Base-by-base conservation (phyloP, 2,797 vertebrate genomes). In the Hirundo rustica region DNA sequence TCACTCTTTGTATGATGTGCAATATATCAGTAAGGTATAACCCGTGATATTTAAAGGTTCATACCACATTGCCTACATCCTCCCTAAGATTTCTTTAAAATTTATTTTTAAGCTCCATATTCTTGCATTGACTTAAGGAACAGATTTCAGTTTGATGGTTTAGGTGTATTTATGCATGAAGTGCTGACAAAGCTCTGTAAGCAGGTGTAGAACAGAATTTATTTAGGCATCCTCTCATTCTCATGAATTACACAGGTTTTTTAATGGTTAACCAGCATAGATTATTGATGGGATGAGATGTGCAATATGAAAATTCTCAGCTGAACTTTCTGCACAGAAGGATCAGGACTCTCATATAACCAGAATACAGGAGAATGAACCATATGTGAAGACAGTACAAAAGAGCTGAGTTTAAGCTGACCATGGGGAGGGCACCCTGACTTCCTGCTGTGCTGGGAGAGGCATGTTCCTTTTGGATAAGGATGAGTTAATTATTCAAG, bases 211-310 rank as follows among this genome's bases (percentile, higher is more conserved):
- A 65, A 65, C 18, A 79, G 21, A 60, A n/a, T 32, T 67, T 53
- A 27, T 51, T 67, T 81, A 58, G 34, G 8, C 72, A 20, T 64
- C 5, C 10, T 40, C 29, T 81, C 3, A 1, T 36, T 80, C 9
- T 66, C 2, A 0, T 47, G 40, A 66, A 7, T 57, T 60, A 6
- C 0, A 2, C 45, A 16, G 8, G 5, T 32, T 40, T 80, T 51
- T 1, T 0, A 50, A 30, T 53, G 29, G 64, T 64, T 88, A 66
- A 17, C 34, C 26, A 51, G 32, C 65, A 38, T 2, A 67, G 23
- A 13, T 76, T 7, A 40, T 29, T 38, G 50, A 38, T n/a, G 40
- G 34, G 16, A 44, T 50, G 38, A 54, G 27, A 44, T 30, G 18
- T 65, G 16, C 2, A 9, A 3, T 47, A 12, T 0, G 0, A 40